A percentile compares a stretch with the other conserved stretches of the same genome.
Evolutionary conservation across 2,888 invertebrate genomes (phyloP).

Genomic region (Strigamia maritima): DNA sequence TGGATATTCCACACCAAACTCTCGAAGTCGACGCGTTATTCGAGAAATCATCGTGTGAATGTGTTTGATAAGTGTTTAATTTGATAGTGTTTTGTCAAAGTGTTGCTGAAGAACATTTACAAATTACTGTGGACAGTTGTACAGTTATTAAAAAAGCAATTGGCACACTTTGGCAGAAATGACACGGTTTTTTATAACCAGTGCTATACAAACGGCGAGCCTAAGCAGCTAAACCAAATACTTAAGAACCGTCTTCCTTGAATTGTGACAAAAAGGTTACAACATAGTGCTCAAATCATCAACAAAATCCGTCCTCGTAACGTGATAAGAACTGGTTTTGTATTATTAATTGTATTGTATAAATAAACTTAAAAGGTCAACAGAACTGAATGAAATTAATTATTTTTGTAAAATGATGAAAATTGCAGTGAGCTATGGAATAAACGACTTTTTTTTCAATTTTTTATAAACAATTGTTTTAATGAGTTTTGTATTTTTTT

Average conservation of each 20-base stretch:
- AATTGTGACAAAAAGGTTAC: background rate
- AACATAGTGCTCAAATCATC: background rate
- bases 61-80: background rate
- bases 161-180: background rate
- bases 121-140: background rate
- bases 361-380: background rate
- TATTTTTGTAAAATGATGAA: background rate
- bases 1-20: constrained; percentile 90
- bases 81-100: background rate
- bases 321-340: background rate
- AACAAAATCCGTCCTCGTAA: background rate
- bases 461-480: too few relatives aligned
- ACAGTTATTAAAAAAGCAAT: background rate
- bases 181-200: background rate
- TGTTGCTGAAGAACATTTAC: background rate
- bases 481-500: too few relatives aligned
- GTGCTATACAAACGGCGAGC: background rate
- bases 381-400: background rate
- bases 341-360: background rate
- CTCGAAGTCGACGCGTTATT: constrained; percentile 85
- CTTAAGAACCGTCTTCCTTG: background rate
- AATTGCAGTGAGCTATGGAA: too few relatives aligned
- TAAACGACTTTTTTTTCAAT: too few relatives aligned
- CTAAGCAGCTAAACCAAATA: background rate
- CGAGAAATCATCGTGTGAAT: constrained; percentile 80